Conservation (phyloP, 2,888 invertebrate genomes). For the Andrena bucephala region DNA sequence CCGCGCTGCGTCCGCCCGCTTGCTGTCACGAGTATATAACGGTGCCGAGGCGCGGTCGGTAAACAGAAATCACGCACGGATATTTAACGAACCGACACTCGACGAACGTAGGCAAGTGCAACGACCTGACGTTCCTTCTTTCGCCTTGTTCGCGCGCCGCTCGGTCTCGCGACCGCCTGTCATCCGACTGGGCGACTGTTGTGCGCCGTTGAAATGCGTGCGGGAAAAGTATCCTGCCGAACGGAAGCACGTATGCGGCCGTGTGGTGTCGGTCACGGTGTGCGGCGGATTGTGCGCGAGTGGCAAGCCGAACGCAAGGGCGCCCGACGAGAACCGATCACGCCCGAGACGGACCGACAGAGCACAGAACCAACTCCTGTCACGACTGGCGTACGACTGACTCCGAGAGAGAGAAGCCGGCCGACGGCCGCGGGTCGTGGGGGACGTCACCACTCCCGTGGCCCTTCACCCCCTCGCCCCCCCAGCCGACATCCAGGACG, state of each 20-base stretch:
- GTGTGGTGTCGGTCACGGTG: neutral
- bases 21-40: constrained; percentile 53
- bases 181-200: no score
- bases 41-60: constrained; percentile 57
- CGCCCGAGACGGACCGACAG: constrained; percentile 55
- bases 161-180: neutral
- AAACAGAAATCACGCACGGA: constrained; percentile 55
- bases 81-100: constrained; percentile 54
- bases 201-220: neutral
- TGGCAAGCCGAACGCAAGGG: constrained; percentile 23
- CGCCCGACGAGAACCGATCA: constrained; percentile 59
- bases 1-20: neutral
- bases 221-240: neutral
- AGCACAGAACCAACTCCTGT: constrained; percentile 43
- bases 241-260: neutral
- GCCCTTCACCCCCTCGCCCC: neutral
- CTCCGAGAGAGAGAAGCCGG: constrained; percentile 63
- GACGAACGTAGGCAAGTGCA: constrained; percentile 49
- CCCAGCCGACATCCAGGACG: constrained; percentile 10
- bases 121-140: constrained; percentile 52
- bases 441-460: constrained; percentile 57
- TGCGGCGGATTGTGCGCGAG: constrained; percentile 9
- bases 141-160: neutral
- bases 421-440: constrained; percentile 64
- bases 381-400: constrained; percentile 75